phyloP scores from a whole-genome alignment of 2,797 vertebrate species.

The Parambassis ranga region DNA sequence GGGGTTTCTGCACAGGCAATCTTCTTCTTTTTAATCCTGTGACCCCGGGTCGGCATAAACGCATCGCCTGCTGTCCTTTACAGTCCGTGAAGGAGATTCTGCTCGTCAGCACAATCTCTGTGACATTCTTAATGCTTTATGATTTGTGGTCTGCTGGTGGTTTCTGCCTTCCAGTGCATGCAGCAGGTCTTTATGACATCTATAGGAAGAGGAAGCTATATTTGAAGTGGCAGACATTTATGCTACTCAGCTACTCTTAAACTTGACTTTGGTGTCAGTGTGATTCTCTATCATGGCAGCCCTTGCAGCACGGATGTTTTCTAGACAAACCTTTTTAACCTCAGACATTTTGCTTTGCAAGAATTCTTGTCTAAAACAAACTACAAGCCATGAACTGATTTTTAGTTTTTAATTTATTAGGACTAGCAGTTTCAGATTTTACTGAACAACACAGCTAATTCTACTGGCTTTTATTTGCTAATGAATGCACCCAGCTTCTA shows the following conservation, averaged over 20 bases:
- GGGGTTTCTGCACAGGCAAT: slow-evolving; percentile 40
- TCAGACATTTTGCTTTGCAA: too few species aligned
- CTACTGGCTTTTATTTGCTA: background rate
- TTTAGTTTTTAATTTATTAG: background rate
- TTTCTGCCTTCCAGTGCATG: slow-evolving; percentile 5
- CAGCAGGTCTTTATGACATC: slow-evolving; percentile 42
- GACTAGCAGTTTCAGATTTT: background rate
- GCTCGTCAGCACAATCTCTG: slow-evolving; percentile 61
- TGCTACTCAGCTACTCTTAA: background rate
- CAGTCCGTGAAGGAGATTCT: slow-evolving; percentile 45
- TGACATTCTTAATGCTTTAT: slow-evolving; percentile 50
- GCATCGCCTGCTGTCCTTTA: slow-evolving; percentile 41
- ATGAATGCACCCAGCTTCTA: background rate
- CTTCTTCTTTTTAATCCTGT: slow-evolving; percentile 46
- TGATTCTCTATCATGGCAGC: too few species aligned
- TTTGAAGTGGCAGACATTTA: background rate
- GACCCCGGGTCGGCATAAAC: slow-evolving; percentile 34
- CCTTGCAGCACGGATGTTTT: too few species aligned
- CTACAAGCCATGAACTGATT: background rate
- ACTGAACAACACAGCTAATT: background rate
- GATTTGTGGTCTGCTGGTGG: slow-evolving; percentile 40
- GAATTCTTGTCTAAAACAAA: background rate
- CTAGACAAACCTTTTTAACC: too few species aligned
- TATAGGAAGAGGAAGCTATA: background rate
- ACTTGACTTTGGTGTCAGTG: background rate